Base-by-base conservation (phyloP, 2,113 vertebrate species). In the Tor tambroides region DNA sequence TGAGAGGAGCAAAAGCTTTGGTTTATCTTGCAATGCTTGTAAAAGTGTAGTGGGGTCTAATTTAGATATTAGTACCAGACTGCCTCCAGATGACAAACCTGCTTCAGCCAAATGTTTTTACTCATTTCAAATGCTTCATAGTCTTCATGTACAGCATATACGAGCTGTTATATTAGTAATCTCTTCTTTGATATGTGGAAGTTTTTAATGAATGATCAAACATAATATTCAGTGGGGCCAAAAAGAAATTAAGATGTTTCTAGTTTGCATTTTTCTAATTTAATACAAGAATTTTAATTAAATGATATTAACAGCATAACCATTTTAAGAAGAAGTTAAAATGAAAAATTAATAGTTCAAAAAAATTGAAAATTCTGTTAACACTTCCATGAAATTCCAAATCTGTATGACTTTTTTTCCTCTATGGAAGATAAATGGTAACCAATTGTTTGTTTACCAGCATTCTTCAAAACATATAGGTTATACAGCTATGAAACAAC, bases 1-100 rank as follows among this genome's bases (percentile, higher is more conserved):
- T 38, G 71, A 38, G 41, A 81, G 69, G 51, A 63, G 79, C 35
- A 81, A 63, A 81, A 81, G 79, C 79, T 63, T 81, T 61, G 56
- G 76, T 51, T 78, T 78, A 78, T 56, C 79, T 63, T 81, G 35
- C 56, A 23, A 61, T 26, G 35, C 35, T 81, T 63, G 56, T 81
- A 63, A 81, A 63, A 63, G 56, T 65, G 56, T 43, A 63, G 21
- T 38, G 30, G 32, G 56, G 23, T 49, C 75, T 63, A 63, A 81
- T 81, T 63, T 81, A 81, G 79, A 65, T 63, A 81, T 81, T 65
- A 61, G 51, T 6, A 41, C 3, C 56, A 80, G 41, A n/a, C 5
- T 69, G 43, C 35, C 41, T 69, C 75, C 54, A 67, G 59, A 46
- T 32, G 30, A 32, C 38, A n/a, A n/a, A 35, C 61, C 23, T 15